phyloP scores from a whole-genome alignment of 2,797 vertebrate genomes.

The Natrix natrix region DNA sequence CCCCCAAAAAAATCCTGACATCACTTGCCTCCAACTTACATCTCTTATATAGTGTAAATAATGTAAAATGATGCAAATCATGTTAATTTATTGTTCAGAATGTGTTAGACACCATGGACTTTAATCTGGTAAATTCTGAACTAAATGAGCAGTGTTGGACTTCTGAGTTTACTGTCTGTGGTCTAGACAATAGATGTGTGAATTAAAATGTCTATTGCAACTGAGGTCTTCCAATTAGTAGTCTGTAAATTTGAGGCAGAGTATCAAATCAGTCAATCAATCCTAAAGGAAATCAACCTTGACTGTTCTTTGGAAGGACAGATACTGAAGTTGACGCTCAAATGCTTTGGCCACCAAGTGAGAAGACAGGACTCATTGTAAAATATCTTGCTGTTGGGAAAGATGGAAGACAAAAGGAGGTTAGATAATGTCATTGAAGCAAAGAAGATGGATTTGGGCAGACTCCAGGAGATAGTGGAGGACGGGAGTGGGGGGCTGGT shows the following conservation, averaged over 20 bases:
- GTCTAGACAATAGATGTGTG: background rate
- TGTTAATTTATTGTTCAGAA: background rate
- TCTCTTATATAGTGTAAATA: background rate
- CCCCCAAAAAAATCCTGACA: background rate
- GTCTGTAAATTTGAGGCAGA: background rate
- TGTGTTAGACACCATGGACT: background rate
- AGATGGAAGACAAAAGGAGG: background rate
- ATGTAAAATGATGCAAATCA: background rate
- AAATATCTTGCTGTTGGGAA: background rate
- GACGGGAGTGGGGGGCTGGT: fast-evolving
- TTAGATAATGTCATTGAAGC: background rate
- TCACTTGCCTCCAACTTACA: background rate
- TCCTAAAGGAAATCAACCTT: background rate
- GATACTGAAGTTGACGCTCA: background rate
- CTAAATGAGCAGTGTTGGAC: background rate
- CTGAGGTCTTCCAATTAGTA: background rate
- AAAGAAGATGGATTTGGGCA: background rate
- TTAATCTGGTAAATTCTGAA: background rate
- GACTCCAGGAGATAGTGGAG: background rate
- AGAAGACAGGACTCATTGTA: background rate
- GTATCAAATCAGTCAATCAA: background rate
- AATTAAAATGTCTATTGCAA: background rate
- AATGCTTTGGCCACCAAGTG: background rate
- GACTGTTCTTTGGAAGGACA: background rate
- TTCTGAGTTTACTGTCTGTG: background rate